Conservation (phyloP, 2,888 invertebrate species). For the Cantharis flavilabris region DNA sequence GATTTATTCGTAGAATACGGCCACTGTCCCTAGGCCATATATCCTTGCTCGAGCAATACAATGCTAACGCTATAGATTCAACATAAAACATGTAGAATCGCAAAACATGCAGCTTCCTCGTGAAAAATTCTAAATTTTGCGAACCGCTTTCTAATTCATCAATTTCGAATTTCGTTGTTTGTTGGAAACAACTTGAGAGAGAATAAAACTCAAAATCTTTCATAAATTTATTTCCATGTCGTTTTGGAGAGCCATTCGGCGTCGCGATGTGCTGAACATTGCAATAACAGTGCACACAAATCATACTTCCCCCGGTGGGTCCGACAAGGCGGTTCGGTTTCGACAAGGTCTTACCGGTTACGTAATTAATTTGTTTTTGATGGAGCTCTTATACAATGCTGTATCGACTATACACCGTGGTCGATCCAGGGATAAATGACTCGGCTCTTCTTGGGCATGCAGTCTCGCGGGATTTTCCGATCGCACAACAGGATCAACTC, state of each 20-base stretch:
- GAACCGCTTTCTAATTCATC: background rate
- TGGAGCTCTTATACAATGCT: constrained; percentile 43
- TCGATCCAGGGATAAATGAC: constrained; percentile 50
- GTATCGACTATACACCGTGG: constrained; percentile 29
- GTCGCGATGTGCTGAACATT: constrained; percentile 30
- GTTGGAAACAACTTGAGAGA: background rate
- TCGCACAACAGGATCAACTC: constrained; percentile 51
- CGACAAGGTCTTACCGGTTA: constrained; percentile 51
- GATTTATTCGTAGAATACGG: constrained; percentile 54
- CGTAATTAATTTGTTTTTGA: constrained; percentile 56
- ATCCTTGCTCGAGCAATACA: constrained; percentile 46
- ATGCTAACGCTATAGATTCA: constrained; percentile 35
- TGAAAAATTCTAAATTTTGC: background rate
- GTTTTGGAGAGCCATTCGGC: constrained; percentile 16
- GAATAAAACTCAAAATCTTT: constrained; percentile 1
- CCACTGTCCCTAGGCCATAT: constrained; percentile 53
- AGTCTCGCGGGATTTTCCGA: constrained; percentile 46
- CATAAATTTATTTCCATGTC: constrained; percentile 26
- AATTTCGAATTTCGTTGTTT: background rate
- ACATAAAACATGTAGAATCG: constrained; percentile 20
- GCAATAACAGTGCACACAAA: constrained; percentile 47
- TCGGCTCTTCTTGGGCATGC: constrained; percentile 50
- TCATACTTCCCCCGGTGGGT: constrained; percentile 47
- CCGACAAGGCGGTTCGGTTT: constrained; percentile 51
- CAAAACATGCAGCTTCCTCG: background rate